Percentiles rank a stretch among this genome's conserved stretches.
Evolutionary conservation across 2,888 invertebrate species (phyloP).

Genomic region (Xestobium rufovillosum): DNA sequence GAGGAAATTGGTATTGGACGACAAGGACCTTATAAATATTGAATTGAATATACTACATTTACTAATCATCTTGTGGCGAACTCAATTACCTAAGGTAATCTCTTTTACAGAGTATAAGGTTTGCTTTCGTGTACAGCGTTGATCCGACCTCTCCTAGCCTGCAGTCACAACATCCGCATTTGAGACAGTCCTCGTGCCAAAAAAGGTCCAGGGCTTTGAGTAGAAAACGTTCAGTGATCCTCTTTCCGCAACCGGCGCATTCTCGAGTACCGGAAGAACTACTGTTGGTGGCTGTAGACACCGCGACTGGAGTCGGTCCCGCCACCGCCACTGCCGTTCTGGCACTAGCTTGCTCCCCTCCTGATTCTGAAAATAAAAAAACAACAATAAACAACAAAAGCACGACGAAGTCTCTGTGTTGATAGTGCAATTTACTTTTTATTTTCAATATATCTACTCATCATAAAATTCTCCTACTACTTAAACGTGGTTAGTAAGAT

Average conservation of each 20-base stretch:
- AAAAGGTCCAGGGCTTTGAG: conserved; percentile 81
- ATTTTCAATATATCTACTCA: too few species aligned
- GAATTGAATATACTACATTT: conserved; percentile 29
- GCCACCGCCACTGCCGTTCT: conserved; percentile 34
- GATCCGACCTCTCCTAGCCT: conserved; percentile 89
- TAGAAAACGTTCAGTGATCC: conserved; percentile 74
- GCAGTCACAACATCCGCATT: conserved; percentile 89
- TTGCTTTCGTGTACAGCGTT: conserved; percentile 83
- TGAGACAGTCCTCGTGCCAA: conserved; percentile 93
- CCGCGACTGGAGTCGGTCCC: conserved; percentile 31
- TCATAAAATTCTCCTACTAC: too few species aligned
- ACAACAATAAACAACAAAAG: too few species aligned
- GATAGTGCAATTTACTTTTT: too few species aligned
- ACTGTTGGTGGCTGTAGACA: conserved; percentile 33
- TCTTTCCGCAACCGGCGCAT: conserved; percentile 80
- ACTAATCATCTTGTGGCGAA: conserved; percentile 30
- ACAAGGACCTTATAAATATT: conserved; percentile 37
- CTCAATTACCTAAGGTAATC: conserved; percentile 79
- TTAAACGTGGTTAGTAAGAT: too few species aligned
- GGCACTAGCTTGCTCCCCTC: conserved; percentile 39
- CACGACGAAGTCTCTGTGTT: too few species aligned
- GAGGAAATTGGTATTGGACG: conserved; percentile 32
- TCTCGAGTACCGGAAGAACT: conserved; percentile 46
- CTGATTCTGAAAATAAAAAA: conserved; percentile 39
- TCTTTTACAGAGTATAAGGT: conserved; percentile 83